Evolutionary conservation across 2,797 vertebrate species (phyloP).

Genomic region (Etheostoma nigrum): DNA sequence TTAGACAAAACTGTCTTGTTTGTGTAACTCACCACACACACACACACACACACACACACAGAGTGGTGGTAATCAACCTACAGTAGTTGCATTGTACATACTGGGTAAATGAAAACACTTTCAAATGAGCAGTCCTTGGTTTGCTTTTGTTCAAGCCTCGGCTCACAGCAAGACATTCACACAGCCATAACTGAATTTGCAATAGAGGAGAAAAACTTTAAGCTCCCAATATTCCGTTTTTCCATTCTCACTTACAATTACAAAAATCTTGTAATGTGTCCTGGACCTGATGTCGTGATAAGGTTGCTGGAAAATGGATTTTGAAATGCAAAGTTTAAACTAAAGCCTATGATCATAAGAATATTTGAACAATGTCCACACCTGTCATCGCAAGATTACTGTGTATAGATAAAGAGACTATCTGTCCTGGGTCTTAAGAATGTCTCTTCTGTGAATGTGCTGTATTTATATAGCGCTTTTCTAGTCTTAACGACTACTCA

Average conservation of each 20-base stretch:
- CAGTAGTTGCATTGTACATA: not conserved
- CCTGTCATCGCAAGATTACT: not conserved
- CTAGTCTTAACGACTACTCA: too few relatives aligned
- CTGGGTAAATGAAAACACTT: not conserved
- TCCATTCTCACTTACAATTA: not conserved
- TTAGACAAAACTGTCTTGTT: too few relatives aligned
- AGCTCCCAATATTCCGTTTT: too few relatives aligned
- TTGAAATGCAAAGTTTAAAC: constrained; percentile 3
- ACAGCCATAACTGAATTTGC: too few relatives aligned
- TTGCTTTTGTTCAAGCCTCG: not conserved
- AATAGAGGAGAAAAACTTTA: too few relatives aligned
- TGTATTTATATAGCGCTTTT: too few relatives aligned
- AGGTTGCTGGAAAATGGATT: not conserved
- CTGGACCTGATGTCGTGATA: not conserved
- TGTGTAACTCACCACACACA: too few relatives aligned
- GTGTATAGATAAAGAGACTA: not conserved
- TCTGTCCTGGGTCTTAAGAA: constrained; percentile 25
- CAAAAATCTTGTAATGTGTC: not conserved
- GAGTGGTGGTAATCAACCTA: not conserved
- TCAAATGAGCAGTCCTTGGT: not conserved
- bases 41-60: too few relatives aligned
- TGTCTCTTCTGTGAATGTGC: not conserved
- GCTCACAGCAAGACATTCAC: too few relatives aligned
- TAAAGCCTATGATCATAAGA: constrained; percentile 13
- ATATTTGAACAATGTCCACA: not conserved